phyloP scores from a whole-genome alignment of 64 coral and sea anemone genomes.

The Pocillopora verrucosa region DNA sequence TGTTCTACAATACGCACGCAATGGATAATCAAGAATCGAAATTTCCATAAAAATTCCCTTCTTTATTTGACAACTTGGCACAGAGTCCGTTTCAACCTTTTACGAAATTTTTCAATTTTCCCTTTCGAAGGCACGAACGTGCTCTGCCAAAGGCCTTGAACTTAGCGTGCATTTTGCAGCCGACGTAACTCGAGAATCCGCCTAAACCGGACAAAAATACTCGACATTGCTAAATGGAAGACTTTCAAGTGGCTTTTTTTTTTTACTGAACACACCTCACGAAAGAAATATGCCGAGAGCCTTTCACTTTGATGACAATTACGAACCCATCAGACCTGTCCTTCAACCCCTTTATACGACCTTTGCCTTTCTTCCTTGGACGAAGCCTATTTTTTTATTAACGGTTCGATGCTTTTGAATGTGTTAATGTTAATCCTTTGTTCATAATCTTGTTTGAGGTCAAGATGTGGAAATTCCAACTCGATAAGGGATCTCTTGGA shows the following conservation, averaged over 20 bases:
- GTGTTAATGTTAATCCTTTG: constrained; percentile 28
- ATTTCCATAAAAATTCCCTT: not conserved
- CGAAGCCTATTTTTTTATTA: constrained; percentile 11
- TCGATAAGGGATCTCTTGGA: constrained; percentile 13
- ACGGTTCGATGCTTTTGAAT: constrained; percentile 21
- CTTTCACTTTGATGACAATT: not conserved
- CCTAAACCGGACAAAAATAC: not conserved
- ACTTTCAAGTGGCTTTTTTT: not conserved
- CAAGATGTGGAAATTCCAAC: constrained; percentile 21
- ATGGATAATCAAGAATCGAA: not conserved
- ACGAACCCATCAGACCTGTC: not conserved
- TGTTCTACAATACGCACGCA: constrained; percentile 22
- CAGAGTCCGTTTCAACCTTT: not conserved
- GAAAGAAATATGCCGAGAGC: not conserved
- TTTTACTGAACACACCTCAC: not conserved
- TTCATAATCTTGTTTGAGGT: constrained; percentile 38
- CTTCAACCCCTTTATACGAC: not conserved
- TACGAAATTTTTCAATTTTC: not conserved
- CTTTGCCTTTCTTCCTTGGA: not conserved
- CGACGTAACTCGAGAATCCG: constrained; percentile 27
- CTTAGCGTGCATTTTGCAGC: constrained; percentile 1
- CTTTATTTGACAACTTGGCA: not conserved
- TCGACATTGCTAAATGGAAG: constrained; percentile 18
- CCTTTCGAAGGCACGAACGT: not conserved
- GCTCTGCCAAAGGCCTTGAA: not conserved